Evolutionary conservation across 2,113 vertebrate genomes (phyloP).

Genomic region (Saccopteryx bilineata): DNA sequence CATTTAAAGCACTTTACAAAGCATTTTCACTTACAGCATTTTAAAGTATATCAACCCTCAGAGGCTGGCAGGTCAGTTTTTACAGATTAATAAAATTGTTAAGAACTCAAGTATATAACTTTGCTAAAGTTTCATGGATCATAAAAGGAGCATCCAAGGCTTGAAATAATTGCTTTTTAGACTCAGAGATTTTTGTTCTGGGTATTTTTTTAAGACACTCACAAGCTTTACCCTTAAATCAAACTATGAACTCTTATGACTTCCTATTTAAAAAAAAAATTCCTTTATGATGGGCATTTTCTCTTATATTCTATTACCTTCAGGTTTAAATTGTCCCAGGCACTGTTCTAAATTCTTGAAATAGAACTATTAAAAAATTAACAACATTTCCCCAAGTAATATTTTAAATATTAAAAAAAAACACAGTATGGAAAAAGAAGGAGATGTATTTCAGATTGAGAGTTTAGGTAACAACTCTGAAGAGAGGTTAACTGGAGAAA

Average conservation of each 20-base stretch:
- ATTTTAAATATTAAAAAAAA: neutral
- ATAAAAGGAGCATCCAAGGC: neutral
- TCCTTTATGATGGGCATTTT: neutral
- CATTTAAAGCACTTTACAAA: neutral
- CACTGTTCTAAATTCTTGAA: neutral
- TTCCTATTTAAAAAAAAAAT: neutral
- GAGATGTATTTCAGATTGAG: fast-evolving
- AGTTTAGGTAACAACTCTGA: neutral
- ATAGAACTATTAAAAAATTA: neutral
- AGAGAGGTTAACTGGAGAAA: neutral
- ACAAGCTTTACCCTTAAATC: neutral
- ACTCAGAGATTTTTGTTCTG: neutral
- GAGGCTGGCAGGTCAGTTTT: neutral
- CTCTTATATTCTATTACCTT: neutral
- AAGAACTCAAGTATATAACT: neutral
- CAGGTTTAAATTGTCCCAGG: neutral
- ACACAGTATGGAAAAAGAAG: neutral
- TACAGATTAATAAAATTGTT: neutral
- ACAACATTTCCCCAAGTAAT: neutral
- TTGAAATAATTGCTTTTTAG: neutral
- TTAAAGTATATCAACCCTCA: neutral
- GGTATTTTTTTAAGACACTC: neutral
- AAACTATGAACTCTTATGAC: neutral
- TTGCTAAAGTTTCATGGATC: neutral
- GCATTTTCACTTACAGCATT: neutral